Evolutionary conservation across 2,797 vertebrate species (phyloP).

Genomic region (Neostethus bicornis): DNA sequence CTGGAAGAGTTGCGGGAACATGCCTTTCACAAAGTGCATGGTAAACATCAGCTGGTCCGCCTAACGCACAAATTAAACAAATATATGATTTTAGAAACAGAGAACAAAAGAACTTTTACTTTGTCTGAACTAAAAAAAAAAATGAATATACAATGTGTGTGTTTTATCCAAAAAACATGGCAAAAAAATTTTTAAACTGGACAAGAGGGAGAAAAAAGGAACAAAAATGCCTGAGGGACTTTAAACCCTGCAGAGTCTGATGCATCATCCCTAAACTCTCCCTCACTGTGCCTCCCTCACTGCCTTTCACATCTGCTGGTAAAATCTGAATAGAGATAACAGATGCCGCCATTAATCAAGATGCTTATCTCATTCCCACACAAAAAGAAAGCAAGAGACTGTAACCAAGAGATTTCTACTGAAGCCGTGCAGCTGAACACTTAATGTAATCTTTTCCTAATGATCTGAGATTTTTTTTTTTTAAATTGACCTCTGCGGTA

Average conservation of each 20-base stretch:
- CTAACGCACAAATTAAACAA: slow-evolving; percentile 69
- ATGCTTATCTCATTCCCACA: slow-evolving; percentile 37
- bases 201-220: background rate
- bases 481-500: background rate
- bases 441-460: background rate
- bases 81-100: background rate
- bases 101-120: background rate
- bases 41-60: slow-evolving; percentile 96
- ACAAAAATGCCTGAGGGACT: slow-evolving; percentile 1
- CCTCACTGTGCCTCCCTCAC: background rate
- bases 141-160: background rate
- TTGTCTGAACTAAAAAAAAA: background rate
- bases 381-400: slow-evolving; percentile 7
- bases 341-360: slow-evolving; percentile 33
- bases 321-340: slow-evolving; percentile 29
- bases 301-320: slow-evolving; percentile 11
- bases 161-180: background rate
- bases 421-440: slow-evolving; percentile 2
- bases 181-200: slow-evolving; percentile 7
- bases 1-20: slow-evolving; percentile 91
- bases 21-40: slow-evolving; percentile 93
- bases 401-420: slow-evolving; percentile 6
- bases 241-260: slow-evolving; percentile 14
- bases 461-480: background rate
- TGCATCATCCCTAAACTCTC: slow-evolving; percentile 5